These are phyloP conservation scores for Thaleichthys pacificus DNA, from an alignment of 2,797 vertebrate genomes.

Conservation along the genomic window DNA sequence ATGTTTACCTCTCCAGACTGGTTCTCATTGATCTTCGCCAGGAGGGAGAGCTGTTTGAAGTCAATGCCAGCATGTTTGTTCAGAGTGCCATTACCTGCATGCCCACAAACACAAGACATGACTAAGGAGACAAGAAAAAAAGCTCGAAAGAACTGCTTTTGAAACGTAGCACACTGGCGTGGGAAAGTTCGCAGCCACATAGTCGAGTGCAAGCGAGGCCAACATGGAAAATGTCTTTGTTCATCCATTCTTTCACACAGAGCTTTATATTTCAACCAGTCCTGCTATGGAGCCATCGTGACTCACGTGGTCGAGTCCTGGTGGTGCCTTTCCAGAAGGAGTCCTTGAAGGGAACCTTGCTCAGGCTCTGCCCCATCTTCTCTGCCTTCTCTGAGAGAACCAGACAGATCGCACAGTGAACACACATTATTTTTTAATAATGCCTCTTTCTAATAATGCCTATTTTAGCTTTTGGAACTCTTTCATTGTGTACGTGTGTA, in stretches of 20 bases:
- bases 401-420: background rate
- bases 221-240: conserved; percentile 7
- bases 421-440: no score
- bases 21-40: conserved; percentile 90
- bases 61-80: conserved; percentile 96
- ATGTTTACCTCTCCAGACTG: conserved; percentile 91
- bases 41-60: conserved; percentile 87
- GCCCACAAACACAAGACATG: conserved; percentile 31
- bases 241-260: conserved; percentile 15
- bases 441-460: no score
- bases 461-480: no score
- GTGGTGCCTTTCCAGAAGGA: conserved; percentile 98
- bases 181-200: conserved; percentile 19
- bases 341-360: conserved; percentile 94
- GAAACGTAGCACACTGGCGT: background rate
- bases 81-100: conserved; percentile 91
- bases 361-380: conserved; percentile 92
- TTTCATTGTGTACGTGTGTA: no score
- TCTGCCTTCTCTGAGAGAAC: conserved; percentile 85
- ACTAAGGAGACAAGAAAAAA: conserved; percentile 6
- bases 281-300: no score
- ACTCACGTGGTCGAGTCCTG: conserved; percentile 92
- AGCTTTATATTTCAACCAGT: conserved; percentile 2
- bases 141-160: conserved; percentile 13
- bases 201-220: background rate